Conservation (phyloP, 2,113 vertebrate species). For the Rhinogobius similis region DNA sequence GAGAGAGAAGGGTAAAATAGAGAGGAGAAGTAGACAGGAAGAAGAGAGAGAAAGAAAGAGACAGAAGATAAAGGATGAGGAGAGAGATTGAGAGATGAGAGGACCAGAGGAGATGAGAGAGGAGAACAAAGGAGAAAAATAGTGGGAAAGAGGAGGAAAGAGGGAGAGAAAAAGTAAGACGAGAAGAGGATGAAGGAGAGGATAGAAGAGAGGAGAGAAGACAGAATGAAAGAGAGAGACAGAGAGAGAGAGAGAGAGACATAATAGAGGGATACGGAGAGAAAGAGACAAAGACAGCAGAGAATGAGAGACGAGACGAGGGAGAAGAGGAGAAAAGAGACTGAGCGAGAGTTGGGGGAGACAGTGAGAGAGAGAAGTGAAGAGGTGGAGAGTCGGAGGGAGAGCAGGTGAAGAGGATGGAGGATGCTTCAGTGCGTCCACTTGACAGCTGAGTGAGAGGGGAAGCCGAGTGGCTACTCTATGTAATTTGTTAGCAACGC, state of each 20-base stretch:
- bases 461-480: constrained; percentile 75
- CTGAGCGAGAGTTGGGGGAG: background rate
- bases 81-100: no score
- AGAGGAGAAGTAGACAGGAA: background rate
- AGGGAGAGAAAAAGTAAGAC: background rate
- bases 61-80: no score
- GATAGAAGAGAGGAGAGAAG: background rate
- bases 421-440: constrained; percentile 71
- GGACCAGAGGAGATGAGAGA: no score
- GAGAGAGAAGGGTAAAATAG: no score
- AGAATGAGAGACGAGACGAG: background rate
- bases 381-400: constrained; percentile 18
- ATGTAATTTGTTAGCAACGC: constrained; percentile 76
- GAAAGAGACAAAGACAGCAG: background rate
- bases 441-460: constrained; percentile 79
- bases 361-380: constrained; percentile 3
- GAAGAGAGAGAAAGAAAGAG: background rate
- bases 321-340: background rate
- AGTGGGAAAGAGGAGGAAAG: background rate
- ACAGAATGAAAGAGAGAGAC: background rate
- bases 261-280: background rate
- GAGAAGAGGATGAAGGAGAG: background rate
- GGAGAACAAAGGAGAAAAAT: background rate
- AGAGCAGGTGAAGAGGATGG: constrained; percentile 46
- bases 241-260: background rate